Base-by-base conservation (phyloP, 2,113 vertebrate species). In the Colius striatus region DNA sequence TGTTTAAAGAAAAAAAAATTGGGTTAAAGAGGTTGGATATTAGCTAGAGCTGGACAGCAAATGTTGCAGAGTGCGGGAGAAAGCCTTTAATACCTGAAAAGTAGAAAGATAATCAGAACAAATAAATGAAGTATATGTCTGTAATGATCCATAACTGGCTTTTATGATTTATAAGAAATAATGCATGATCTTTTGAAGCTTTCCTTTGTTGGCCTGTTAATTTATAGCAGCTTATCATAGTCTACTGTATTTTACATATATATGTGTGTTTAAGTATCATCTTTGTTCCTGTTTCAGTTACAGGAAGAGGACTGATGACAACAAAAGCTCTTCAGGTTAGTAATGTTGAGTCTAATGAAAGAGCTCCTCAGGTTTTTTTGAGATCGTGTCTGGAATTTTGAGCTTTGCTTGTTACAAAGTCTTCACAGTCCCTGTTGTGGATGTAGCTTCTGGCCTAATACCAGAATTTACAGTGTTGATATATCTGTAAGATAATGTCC, bases 291-390 rank as follows among this genome's bases (percentile, higher is more conserved):
- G 29, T 11, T 90, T 23, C 94, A 99, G 99, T 92, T 90, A 99
- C 98, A 10, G 99, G 99, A 86, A 98, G 99, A 97, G 99, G 99
- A n/a, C 89, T 99, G 79, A 98, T 98, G 98, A 88, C 98, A 87
- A 97, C 96, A 32, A 97, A 88, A 74, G 38, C 91, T 5, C 84
- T 99, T 36, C 97, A 97, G 98, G 99, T 99, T 83, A 84, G 98
- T 92, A 29, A 6, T 55, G 34, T 29, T 84, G 23, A 16, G 73
- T 43, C 27, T 79, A 20, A 23, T 32, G 32, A 48, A 78, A 29
- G 23, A 68, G 3, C 48, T 34, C 2, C 16, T 89, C 16, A 21
- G 41, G 11, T 55, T 34, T 11, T 45, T 61, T 70, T 45, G n/a
- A 30, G 15, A 16, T 58, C 30, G 38, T 29, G 30, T 63, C 38